Percentiles rank a stretch among this genome's conserved stretches.
phyloP scores from a whole-genome alignment of 2,888 invertebrate species.

The Phanerotoma sp. region DNA sequence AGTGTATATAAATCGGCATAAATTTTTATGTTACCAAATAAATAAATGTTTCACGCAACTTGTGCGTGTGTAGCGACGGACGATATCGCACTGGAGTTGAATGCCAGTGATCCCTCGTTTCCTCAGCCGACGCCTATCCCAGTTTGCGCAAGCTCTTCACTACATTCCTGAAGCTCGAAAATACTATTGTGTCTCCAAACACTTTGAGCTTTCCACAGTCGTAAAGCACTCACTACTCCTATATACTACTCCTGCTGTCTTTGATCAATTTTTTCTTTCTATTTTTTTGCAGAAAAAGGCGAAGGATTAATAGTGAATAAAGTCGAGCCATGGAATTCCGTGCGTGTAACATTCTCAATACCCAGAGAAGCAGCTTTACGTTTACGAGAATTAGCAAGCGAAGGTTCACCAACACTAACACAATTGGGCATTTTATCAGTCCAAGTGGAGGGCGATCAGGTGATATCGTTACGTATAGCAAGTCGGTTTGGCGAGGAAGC shows the following conservation, averaged over 20 bases:
- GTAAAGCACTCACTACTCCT: constrained; percentile 2
- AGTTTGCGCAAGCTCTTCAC: constrained; percentile 40
- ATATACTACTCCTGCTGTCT: constrained; percentile 1
- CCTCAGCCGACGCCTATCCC: constrained; percentile 49
- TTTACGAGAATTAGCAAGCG: constrained; percentile 86
- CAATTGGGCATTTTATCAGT: constrained; percentile 94
- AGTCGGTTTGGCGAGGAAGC: constrained; percentile 68
- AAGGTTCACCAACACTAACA: constrained; percentile 84
- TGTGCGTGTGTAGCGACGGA: constrained; percentile 43
- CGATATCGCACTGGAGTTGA: constrained; percentile 45
- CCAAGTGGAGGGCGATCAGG: constrained; percentile 87
- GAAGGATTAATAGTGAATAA: constrained; percentile 68
- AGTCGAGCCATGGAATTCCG: constrained; percentile 98
- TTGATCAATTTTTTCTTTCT: background rate
- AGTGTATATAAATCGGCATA: too few species aligned
- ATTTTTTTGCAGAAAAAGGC: constrained; percentile 53
- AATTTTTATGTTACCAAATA: too few species aligned
- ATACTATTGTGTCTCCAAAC: constrained; percentile 33
- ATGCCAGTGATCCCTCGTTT: constrained; percentile 27
- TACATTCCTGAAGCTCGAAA: constrained; percentile 30
- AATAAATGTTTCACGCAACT: constrained; percentile 28
- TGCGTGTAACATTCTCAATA: constrained; percentile 96
- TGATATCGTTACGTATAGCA: constrained; percentile 66
- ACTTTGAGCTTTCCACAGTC: constrained; percentile 32
- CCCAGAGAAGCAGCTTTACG: constrained; percentile 93